Conservation (phyloP, 1,140 invertebrate species). For the Drepana arcuata region DNA sequence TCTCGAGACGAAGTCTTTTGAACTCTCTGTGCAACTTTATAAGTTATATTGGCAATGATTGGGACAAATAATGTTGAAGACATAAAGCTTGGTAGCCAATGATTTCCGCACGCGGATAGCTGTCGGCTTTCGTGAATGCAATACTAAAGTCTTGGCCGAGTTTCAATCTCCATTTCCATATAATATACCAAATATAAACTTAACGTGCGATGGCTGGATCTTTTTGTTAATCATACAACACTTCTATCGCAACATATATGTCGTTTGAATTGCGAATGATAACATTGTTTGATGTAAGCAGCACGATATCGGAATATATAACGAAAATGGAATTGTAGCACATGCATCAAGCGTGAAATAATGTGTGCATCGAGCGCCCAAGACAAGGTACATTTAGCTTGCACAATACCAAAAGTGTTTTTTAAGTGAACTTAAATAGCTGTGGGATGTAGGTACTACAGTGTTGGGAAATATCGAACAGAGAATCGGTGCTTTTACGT, state of each 20-base stretch:
- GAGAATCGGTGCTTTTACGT: constrained; percentile 39
- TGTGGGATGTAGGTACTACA: constrained; percentile 24
- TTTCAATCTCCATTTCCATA: constrained; percentile 64
- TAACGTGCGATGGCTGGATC: too few species aligned
- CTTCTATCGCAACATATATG: too few species aligned
- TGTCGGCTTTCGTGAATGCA: constrained; percentile 47
- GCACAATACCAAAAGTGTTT: constrained; percentile 25
- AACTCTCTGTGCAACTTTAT: constrained; percentile 52
- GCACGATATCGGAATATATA: constrained; percentile 13
- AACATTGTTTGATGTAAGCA: constrained; percentile 18
- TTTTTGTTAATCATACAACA: too few species aligned
- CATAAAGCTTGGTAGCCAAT: constrained; percentile 55
- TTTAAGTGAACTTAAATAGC: constrained; percentile 32
- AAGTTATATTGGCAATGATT: constrained; percentile 62
- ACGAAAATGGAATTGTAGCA: constrained; percentile 14
- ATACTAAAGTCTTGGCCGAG: constrained; percentile 47
- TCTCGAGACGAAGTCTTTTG: constrained; percentile 31
- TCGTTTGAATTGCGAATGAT: constrained; percentile 20
- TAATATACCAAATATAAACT: too few species aligned
- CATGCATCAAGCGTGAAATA: too few species aligned
- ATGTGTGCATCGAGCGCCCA: too few species aligned
- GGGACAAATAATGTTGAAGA: constrained; percentile 60
- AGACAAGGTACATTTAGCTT: constrained; percentile 18
- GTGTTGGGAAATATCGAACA: constrained; percentile 35
- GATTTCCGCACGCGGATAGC: constrained; percentile 53